Conservation (phyloP, 1,140 invertebrate genomes). For the Ips typographus region DNA sequence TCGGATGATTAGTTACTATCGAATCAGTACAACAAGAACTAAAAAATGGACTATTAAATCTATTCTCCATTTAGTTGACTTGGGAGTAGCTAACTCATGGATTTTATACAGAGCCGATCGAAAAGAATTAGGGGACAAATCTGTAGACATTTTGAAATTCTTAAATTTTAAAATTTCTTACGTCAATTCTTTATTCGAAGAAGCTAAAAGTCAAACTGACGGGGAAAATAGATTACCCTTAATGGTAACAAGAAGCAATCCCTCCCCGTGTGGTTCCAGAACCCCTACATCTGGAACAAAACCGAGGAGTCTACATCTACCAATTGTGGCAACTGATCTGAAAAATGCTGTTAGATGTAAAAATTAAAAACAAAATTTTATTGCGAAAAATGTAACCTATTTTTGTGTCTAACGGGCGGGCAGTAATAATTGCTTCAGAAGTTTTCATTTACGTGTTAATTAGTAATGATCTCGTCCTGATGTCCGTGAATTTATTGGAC, state of each 20-base stretch:
- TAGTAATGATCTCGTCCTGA: background rate
- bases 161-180: background rate
- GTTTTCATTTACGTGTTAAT: background rate
- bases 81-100: slow-evolving; percentile 25
- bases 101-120: slow-evolving; percentile 10
- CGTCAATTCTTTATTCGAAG: background rate
- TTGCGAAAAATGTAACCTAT: background rate
- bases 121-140: too few species aligned
- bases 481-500: background rate
- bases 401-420: background rate
- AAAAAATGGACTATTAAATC: background rate
- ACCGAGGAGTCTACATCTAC: background rate
- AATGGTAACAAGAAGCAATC: background rate
- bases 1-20: too few species aligned
- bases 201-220: too few species aligned
- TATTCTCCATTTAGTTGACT: slow-evolving; percentile 16
- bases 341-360: background rate
- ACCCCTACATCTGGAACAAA: background rate
- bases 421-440: background rate
- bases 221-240: too few species aligned
- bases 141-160: background rate
- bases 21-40: background rate
- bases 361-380: background rate
- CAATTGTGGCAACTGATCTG: background rate
- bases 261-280: background rate